phyloP scores from a whole-genome alignment of 2,113 vertebrate species.

The Melanerpes aurifrons region DNA sequence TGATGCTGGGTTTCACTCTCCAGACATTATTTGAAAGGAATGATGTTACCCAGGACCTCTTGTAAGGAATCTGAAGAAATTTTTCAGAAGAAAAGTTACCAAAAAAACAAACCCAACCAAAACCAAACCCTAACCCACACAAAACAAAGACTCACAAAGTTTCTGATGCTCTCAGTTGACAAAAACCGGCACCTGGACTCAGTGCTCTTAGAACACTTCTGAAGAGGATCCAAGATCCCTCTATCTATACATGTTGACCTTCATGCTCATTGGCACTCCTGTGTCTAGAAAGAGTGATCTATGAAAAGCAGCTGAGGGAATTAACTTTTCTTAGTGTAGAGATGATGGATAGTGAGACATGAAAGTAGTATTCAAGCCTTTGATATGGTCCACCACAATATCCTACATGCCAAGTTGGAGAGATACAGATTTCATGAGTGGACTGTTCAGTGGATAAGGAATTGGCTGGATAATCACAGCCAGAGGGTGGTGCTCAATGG shows the following conservation, averaged over 20 bases:
- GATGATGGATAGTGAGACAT: neutral
- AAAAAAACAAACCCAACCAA: neutral
- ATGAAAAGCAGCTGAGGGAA: neutral
- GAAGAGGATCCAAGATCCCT: neutral
- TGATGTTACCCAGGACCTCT: neutral
- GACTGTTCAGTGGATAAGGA: too few relatives aligned
- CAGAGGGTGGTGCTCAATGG: too few relatives aligned
- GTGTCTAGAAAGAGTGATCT: neutral
- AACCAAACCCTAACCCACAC: too few relatives aligned
- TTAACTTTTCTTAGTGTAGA: neutral
- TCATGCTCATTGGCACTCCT: neutral
- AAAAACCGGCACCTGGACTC: neutral
- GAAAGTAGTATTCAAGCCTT: neutral
- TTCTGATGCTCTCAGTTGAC: neutral
- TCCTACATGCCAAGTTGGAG: too few relatives aligned
- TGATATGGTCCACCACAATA: too few relatives aligned
- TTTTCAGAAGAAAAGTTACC: neutral
- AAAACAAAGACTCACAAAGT: rapidly evolving
- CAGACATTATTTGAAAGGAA: neutral
- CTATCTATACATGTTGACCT: neutral
- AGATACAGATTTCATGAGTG: too few relatives aligned
- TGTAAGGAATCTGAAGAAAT: neutral
- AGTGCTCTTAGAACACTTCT: neutral
- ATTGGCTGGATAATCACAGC: too few relatives aligned
- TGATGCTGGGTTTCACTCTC: neutral